A percentile compares a stretch with the other conserved stretches of the same genome.
These are phyloP conservation scores for Cephus runcator DNA, from an alignment of 2,888 invertebrate species.

Conservation along the genomic window DNA sequence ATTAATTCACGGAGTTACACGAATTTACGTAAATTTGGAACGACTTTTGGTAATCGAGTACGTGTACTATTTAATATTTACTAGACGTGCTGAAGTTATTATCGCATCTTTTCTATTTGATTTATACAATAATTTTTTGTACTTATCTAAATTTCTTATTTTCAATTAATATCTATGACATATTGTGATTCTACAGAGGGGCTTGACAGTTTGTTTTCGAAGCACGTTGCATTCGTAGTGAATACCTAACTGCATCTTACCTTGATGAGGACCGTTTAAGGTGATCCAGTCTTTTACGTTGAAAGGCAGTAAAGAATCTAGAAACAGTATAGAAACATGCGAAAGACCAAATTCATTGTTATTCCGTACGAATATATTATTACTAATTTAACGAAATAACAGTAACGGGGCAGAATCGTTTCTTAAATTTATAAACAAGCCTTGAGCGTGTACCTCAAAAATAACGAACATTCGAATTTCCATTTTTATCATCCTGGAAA, in stretches of 20 bases:
- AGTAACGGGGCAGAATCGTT: not conserved
- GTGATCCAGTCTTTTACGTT: not conserved
- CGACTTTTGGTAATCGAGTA: not conserved
- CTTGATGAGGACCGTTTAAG: not conserved
- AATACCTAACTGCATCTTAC: not conserved
- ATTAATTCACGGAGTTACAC: not conserved
- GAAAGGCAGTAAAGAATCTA: not conserved
- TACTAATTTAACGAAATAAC: not conserved
- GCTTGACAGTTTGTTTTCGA: not conserved
- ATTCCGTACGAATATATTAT: not conserved
- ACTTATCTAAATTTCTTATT: not conserved
- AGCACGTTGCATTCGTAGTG: not conserved
- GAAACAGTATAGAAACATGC: not conserved
- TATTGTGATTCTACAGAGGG: not conserved
- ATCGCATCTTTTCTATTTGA: not conserved
- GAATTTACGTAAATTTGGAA: not conserved
- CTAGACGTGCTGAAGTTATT: not conserved
- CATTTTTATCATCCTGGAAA: not conserved
- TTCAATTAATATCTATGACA: not conserved
- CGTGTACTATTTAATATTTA: not conserved
- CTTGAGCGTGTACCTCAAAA: not conserved
- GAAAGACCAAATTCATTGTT: not conserved
- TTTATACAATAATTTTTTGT: too few species aligned
- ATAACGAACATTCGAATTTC: not conserved
- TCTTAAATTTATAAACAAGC: not conserved